Evolutionary conservation across 2,113 vertebrate genomes (phyloP).

Genomic region (Tupaia chinensis): DNA sequence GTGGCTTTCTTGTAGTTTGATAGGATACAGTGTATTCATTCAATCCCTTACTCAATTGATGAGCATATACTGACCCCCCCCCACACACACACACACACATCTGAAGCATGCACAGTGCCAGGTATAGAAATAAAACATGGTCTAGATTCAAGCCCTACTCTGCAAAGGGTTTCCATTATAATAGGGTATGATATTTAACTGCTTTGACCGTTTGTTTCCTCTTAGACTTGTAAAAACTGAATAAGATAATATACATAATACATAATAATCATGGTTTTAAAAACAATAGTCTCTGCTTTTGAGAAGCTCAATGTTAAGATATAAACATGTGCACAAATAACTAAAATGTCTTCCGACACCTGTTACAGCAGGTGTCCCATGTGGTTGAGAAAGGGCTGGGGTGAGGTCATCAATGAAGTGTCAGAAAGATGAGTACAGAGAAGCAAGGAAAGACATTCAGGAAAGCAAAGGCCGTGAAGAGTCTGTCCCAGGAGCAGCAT

Average conservation of each 20-base stretch:
- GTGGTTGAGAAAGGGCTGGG: not conserved
- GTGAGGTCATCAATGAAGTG: not conserved
- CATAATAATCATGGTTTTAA: not conserved
- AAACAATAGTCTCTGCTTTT: not conserved
- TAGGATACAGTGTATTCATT: not conserved
- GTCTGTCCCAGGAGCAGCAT: not conserved
- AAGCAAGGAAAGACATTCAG: not conserved
- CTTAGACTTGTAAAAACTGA: not conserved
- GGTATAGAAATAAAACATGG: not conserved
- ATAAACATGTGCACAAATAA: not conserved
- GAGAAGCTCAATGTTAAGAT: slow-evolving; percentile 14
- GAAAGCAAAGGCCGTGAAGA: not conserved
- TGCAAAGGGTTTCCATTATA: slow-evolving; percentile 36
- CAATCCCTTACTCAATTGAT: slow-evolving; percentile 29
- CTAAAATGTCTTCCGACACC: not conserved
- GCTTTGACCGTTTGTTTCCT: slow-evolving; percentile 1
- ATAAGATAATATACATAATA: not conserved
- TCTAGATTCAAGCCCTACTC: slow-evolving; percentile 37
- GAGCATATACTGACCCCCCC: not conserved
- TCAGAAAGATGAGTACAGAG: not conserved
- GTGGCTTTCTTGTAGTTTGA: slow-evolving; percentile 6
- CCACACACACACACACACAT: not conserved
- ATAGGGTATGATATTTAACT: slow-evolving; percentile 21
- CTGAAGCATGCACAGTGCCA: not conserved
- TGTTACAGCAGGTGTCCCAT: not conserved